Evolutionary conservation across 2,888 invertebrate genomes (phyloP), one percentile per base, ranked within the genome.

Genomic region (Abrostola triplasia): DNA sequence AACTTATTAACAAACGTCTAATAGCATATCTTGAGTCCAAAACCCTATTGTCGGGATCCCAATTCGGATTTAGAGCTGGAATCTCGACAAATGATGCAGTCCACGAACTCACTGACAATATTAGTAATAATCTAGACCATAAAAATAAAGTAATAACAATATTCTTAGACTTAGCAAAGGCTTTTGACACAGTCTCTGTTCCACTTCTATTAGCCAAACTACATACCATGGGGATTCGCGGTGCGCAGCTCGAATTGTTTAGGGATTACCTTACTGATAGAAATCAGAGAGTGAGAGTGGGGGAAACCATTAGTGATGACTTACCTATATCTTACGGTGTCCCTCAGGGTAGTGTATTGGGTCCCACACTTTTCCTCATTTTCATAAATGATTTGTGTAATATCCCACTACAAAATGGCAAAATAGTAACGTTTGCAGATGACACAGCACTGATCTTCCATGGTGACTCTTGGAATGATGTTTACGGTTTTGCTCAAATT

Each of bases 1-100:
- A 44, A 44, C n/a, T 44, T 13, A 44, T 44, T 13, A 44, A 44
- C 13, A 44, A 44, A 13, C 44, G 44, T 13, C 11, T 44, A 13
- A 11, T 13, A n/a, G n/a, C 10, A 10, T 44, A 44, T 13, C 44
- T 44, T 44, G 44, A 44, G 13, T 7, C n/a, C 7, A 44, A 44
- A 44, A 44, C n/a, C 12, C 13, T 44, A 44, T n/a, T 44, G 13
- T 44, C 44, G n/a, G n/a, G 44, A 13, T 13, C n/a, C 11, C 44
- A 44, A 44, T 44, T 44, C 13, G 44, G 44, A n/a, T 44, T 44
- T 44, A n/a, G 44, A 44, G n/a, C 44, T 44, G 44, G 44, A 13
- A 44, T 13, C 10, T 44, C 44, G n/a, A 44, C 44, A 13, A 44
- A n/a, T 44, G 13, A 44, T 13, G 44, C 44, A n/a, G 13, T 44